These are phyloP conservation scores for Oryzias javanicus DNA, from an alignment of 2,113 vertebrate species.

Conservation along the genomic window DNA sequence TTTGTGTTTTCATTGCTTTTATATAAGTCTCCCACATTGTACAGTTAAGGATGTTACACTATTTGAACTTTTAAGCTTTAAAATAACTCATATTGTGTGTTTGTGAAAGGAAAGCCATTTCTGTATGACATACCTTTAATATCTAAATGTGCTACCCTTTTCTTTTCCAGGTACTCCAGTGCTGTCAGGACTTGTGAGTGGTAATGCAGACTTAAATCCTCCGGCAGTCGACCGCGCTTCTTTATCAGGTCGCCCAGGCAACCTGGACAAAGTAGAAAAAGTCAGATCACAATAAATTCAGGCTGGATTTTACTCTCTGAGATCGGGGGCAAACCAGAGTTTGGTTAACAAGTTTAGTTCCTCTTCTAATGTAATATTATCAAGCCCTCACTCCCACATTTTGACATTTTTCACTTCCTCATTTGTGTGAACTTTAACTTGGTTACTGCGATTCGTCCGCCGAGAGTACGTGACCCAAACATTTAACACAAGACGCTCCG, in stretches of 20 bases:
- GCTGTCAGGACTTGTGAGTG: constrained; percentile 84
- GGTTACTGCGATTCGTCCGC: no score
- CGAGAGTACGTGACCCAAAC: constrained; percentile 13
- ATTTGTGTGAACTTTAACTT: no score
- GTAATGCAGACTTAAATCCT: constrained; percentile 91
- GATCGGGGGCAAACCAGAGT: neutral
- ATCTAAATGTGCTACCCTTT: constrained; percentile 87
- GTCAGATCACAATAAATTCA: constrained; percentile 21
- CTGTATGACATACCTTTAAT: constrained; percentile 85
- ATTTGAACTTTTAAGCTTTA: neutral
- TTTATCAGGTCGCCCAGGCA: constrained; percentile 89
- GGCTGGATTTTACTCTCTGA: neutral
- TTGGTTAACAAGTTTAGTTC: no score
- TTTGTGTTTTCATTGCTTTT: no score
- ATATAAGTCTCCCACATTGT: no score
- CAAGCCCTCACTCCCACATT: no score
- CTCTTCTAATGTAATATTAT: no score
- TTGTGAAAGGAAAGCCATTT: neutral
- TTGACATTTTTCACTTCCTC: no score
- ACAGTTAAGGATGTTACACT: no score
- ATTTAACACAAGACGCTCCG: constrained; percentile 11
- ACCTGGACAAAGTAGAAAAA: constrained; percentile 65
- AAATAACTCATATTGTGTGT: neutral
- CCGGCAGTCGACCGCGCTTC: constrained; percentile 84
- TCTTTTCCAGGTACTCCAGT: constrained; percentile 84